Evolutionary conservation across 2,888 invertebrate genomes (phyloP), one percentile per base, ranked within the genome.

Genomic region (Amphipoea lucens): DNA sequence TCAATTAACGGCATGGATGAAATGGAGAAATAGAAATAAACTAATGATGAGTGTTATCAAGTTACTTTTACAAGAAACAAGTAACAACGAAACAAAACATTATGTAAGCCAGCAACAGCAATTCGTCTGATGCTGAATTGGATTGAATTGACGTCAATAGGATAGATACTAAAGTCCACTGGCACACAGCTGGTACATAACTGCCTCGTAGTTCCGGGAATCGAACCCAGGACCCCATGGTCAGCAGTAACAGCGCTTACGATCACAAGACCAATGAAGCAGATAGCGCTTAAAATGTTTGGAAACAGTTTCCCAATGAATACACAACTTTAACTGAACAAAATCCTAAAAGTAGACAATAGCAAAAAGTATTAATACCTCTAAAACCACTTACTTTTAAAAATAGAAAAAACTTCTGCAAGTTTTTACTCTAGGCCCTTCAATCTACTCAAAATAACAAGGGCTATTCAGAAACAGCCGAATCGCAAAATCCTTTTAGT

Each of bases 401-500:
- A 88, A 83, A 42, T 65, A 66, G 72, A 70, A 76, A 78, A 87
- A 60, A 2, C 2, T 12, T 17, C 1, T 62, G 29, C 40, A 42
- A 1, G 51, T 75, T 87, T 85, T 78, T 81, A 73, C 72, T 78
- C 74, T 83, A 78, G 68, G 57, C 83, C 73, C 82, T 80, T 79
- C 78, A 87, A 85, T 84, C 84, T 84, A 77, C 87, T 88, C 71
- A 81, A 86, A 82, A 89, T 84, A 89, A 88, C 81, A 85, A 88
- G 87, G 85, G 86, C 84, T 82, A 84, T 88, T 89, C 87, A 87
- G 88, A 90, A 90, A 89, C 89, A 86, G 89, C 89, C 89, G 91
- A 91, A 89, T 91, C 84, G 87, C 85, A 78, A 85, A 90, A 92
- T 90, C 92, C 92, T 91, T 92, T 92, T 91, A 92, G 88, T 87